Evolutionary conservation across 2,113 vertebrate genomes (phyloP), one percentile per base, ranked within the genome.

Genomic region (Fregata magnificens): DNA sequence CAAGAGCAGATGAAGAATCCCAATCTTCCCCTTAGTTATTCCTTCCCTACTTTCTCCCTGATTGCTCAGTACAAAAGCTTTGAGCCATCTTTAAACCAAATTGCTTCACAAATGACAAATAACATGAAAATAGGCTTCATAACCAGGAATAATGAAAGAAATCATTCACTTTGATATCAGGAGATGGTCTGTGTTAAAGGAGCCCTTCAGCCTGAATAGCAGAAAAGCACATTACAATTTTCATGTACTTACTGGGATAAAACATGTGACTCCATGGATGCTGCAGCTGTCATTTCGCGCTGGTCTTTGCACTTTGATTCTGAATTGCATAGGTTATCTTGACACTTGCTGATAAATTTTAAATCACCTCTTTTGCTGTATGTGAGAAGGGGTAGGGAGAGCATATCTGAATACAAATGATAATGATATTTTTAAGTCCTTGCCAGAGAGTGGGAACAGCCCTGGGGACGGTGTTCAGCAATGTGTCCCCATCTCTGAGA

Each of bases 31-130:
- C 62, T 69, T 80, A 94, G 95, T 91, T 88, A 95, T 94, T 95
- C 58, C 77, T 67, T 88, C 92, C 55, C 85, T 85, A 36, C 89
- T 74, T 96, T 70, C 87, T 95, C 74, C 56, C 85, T 97, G 96
- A 97, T 93, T 92, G 74, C 81, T 90, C 86, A 50, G 86, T 93
- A 96, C 70, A 95, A 97, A 97, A 96, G 93, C 96, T 97, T 88
- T 0, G 5, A 96, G 96, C 84, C 93, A 91, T 96, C 94, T 95
- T 93, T 91, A 90, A 89, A 82, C 93, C 72, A 96, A 97, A 96
- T 96, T 96, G 94, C 94, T 96, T 97, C 90, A 95, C 95, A 97
- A 97, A 97, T 97, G 98, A 98, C 97, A 98, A 94, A 93, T 97
- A 91, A 96, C 88, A 76, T 94, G 95, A 97, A 98, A 98, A 98